Conservation (phyloP, 2,113 vertebrate genomes). For the Lepus americanus region DNA sequence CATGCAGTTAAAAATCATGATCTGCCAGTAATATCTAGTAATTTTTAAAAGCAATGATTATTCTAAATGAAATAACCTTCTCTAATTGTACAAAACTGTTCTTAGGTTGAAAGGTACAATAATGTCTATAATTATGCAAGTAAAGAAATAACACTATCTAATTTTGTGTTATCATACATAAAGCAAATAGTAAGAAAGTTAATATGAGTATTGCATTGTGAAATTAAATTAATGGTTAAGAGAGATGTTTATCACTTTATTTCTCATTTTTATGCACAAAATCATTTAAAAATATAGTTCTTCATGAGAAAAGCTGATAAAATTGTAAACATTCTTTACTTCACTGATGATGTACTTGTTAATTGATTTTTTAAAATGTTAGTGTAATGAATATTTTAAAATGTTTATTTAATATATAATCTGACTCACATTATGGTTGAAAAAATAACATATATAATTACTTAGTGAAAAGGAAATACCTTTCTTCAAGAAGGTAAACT, state of each 20-base stretch:
- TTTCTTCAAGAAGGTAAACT: neutral
- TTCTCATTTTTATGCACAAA: neutral
- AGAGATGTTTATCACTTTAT: neutral
- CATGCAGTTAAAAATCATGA: slow-evolving; percentile 3
- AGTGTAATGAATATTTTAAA: neutral
- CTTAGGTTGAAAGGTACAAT: neutral
- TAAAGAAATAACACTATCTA: neutral
- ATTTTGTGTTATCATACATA: neutral
- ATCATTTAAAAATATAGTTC: neutral
- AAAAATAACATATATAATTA: neutral
- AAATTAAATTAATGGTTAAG: neutral
- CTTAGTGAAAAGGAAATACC: neutral
- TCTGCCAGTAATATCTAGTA: neutral
- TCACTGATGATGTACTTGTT: neutral
- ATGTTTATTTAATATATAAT: neutral
- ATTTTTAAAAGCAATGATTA: slow-evolving; percentile 2
- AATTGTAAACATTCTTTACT: neutral
- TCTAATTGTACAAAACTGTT: neutral
- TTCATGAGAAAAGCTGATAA: neutral
- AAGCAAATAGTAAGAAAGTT: neutral
- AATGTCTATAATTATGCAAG: neutral
- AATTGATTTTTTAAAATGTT: neutral
- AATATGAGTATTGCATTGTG: neutral
- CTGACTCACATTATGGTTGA: neutral
- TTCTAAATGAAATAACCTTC: neutral